Base-by-base conservation (phyloP, 2,888 invertebrate species). In the Drosophila infuscata region DNA sequence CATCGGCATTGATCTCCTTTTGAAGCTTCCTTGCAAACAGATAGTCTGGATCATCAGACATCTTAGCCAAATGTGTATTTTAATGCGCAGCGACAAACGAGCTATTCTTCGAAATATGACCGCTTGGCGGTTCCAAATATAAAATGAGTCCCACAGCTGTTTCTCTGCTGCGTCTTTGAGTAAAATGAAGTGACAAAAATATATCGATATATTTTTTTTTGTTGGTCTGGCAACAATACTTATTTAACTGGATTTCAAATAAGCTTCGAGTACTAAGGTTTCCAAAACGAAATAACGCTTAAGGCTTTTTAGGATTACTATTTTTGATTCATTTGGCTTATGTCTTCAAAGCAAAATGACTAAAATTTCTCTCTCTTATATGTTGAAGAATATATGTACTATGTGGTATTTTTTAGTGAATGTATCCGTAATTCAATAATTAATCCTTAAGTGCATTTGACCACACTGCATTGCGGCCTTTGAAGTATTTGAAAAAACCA, bases 21-120 rank as follows among this genome's bases (percentile, higher is more conserved):
- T 91, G 92, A 69, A 92, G 70, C 60, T 85, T 79, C 1, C 90
- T 54, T 3, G 92, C 92, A 35, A 80, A 79, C 35, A 88, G 60
- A 62, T 83, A 92, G 57, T 92, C 92, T 2, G 79, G 65, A 52
- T 92, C 83, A 0, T 88, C 69, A 2, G 92, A 81, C 92, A 92
- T 92, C 49, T 36, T 54, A 20, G 25, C 15, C 12, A 15, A 29
- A 2, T 8, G 32, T 25, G 15, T 35, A 17, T 32, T 29, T 20
- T 43, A 41, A 17, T 20, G 46, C 54, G 30, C 9, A 12, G 36
- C 30, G 20, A 35, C 17, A 48, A 76, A 59, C 25, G 20, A 30
- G 9, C 48, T 57, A 43, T 53, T 70, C 74, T 81, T 81, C 36
- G 71, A 81, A 81, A 73, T 12, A 51, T 25, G 30, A 36, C 32